Evolutionary conservation across 1,140 invertebrate genomes (phyloP), one percentile per base, ranked within the genome.

Genomic region (Drosophila tsacasi): DNA sequence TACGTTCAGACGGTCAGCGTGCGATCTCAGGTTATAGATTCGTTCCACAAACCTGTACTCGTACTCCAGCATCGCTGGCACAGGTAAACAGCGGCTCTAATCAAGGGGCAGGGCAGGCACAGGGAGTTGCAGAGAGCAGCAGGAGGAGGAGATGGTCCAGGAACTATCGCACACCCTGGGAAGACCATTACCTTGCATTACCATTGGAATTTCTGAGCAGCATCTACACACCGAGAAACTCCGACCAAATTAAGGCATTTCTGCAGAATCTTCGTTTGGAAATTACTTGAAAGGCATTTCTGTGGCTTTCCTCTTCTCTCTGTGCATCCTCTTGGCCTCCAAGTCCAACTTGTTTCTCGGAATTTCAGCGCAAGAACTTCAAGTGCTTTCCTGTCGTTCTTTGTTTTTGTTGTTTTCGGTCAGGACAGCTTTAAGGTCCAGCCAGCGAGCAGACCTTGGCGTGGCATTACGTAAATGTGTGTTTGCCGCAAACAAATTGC

Each of bases 61-160:
- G 65, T 64, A 71, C 35, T 25, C 25, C 58, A 68, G 44, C 64
- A 46, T 64, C 63, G 7, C 79, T 68, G 79, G 81, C 78, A 79
- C 85, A 89, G 84, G 84, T 89, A 89, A 90, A 85, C 85, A 64
- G 85, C 85, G 81, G 67, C 85, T 90, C 85, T 89, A 89, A 90
- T 89, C 84, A 90, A 79, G 74, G 66, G 61, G 66, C 65, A 21
- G 78, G 55, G 49, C 54, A 60, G 23, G 55, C 47, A 30, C 49
- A 25, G 35, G 50, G 21, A 67, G 47, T 25, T 47, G 27, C 9
- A 12, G 30, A 13, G 44, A 52, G 42, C 60, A 50, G 44, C 42
- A 60, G 46, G 42, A 40, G 27, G 25, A 54, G 49, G 57, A 65
- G 25, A 40, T 30, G 40, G 44, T 55, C 42, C 55, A 27, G 40